Evolutionary conservation across 2,797 vertebrate genomes (phyloP).

Genomic region (Poecilia wingei): DNA sequence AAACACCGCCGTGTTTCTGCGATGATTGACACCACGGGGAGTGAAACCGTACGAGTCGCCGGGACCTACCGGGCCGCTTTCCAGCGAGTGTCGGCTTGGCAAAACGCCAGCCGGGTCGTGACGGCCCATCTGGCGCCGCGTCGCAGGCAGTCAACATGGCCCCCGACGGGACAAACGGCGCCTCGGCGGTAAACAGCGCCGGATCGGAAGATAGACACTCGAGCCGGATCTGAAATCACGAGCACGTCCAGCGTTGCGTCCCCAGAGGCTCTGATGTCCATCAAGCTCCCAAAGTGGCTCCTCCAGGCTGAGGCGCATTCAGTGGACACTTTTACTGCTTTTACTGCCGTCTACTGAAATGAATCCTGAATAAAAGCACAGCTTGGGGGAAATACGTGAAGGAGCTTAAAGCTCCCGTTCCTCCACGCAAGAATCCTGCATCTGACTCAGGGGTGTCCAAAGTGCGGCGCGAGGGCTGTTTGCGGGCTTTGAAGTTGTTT

Average conservation of each 20-base stretch:
- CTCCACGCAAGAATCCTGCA: neutral
- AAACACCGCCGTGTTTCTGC: neutral
- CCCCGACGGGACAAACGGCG: constrained; percentile 49
- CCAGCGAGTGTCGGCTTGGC: constrained; percentile 55
- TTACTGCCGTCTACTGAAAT: constrained; percentile 17
- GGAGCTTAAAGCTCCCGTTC: constrained; percentile 2
- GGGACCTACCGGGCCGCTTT: constrained; percentile 55
- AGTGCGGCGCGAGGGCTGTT: too few relatives aligned
- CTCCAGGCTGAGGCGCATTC: constrained; percentile 13
- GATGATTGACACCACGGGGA: constrained; percentile 68
- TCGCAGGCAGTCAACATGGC: constrained; percentile 67
- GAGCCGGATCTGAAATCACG: constrained; percentile 53
- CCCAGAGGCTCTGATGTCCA: constrained; percentile 25
- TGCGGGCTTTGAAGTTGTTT: too few relatives aligned
- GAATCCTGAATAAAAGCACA: neutral
- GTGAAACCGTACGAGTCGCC: constrained; percentile 62
- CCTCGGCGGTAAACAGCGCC: constrained; percentile 42
- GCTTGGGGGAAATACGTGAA: neutral
- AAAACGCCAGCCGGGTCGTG: constrained; percentile 63
- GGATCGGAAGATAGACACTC: constrained; percentile 31
- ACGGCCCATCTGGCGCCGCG: constrained; percentile 68
- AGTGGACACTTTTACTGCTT: neutral
- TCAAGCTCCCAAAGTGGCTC: constrained; percentile 25
- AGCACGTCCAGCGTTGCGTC: constrained; percentile 27
- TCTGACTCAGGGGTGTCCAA: neutral